phyloP scores from a whole-genome alignment of 2,113 vertebrate genomes.

The Oncorhynchus tshawytscha region DNA sequence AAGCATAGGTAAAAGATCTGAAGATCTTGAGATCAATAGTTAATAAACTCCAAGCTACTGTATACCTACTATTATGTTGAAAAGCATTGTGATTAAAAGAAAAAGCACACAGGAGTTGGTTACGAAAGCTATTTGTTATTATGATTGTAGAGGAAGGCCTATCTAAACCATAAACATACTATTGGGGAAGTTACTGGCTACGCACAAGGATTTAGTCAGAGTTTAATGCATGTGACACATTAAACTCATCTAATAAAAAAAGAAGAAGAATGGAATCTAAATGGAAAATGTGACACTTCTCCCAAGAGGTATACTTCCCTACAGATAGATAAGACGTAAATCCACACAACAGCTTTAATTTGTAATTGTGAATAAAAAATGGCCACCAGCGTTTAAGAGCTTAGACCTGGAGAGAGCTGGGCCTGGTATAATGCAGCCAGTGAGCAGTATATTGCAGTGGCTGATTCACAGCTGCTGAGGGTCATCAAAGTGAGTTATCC shows the following conservation, averaged over 20 bases:
- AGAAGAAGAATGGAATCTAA: not conserved
- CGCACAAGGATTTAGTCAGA: not conserved
- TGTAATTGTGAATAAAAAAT: not conserved
- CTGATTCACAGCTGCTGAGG: conserved; percentile 14
- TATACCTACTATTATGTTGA: not conserved
- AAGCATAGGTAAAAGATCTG: no score
- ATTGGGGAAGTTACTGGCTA: not conserved
- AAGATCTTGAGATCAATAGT: no score
- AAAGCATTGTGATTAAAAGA: not conserved
- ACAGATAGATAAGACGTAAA: not conserved
- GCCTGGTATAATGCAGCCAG: not conserved
- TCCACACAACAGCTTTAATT: not conserved
- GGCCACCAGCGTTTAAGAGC: not conserved
- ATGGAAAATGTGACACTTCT: not conserved
- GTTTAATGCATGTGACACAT: not conserved
- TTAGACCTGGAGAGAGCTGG: not conserved
- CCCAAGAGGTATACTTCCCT: not conserved
- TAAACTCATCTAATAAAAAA: no score
- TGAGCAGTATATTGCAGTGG: not conserved
- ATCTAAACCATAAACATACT: not conserved
- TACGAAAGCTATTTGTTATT: not conserved
- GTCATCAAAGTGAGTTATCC: conserved; percentile 35
- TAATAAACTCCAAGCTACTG: no score
- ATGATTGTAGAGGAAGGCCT: not conserved
- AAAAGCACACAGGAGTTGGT: not conserved